phyloP scores from a whole-genome alignment of 64 coral and sea anemone species.

The Trachythela sp. region DNA sequence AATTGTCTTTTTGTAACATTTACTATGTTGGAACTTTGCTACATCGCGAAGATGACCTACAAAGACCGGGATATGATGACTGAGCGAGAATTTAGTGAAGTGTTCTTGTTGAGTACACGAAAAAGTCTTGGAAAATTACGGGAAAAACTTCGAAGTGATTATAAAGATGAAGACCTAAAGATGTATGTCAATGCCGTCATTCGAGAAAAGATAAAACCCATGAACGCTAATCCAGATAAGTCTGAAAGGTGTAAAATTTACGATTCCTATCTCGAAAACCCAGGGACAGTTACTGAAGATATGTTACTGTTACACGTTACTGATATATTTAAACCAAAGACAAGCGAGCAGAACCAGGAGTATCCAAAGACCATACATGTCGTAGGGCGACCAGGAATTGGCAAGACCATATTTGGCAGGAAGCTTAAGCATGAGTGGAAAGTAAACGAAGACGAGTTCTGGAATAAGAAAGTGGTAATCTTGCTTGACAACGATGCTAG shows the following conservation, averaged over 20 bases:
- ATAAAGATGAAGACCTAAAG: background rate
- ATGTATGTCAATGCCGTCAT: background rate
- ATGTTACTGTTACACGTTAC: background rate
- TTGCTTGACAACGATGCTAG: background rate
- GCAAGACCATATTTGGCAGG: too few species aligned
- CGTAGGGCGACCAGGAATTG: background rate
- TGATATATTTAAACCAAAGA: slow-evolving; percentile 16
- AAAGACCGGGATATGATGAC: too few species aligned
- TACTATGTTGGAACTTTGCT: too few species aligned
- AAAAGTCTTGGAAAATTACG: background rate
- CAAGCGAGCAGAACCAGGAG: background rate
- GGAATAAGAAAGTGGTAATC: background rate
- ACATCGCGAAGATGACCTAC: too few species aligned
- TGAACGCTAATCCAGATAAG: background rate
- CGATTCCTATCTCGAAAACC: background rate
- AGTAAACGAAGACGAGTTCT: too few species aligned
- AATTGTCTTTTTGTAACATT: background rate
- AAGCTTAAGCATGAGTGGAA: too few species aligned
- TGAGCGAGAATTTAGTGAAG: background rate
- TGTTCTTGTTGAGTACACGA: background rate
- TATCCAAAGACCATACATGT: background rate
- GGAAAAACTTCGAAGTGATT: background rate
- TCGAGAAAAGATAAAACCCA: too few species aligned
- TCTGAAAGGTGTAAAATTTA: too few species aligned
- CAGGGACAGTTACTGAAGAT: background rate